Evolutionary conservation across 2,888 invertebrate species (phyloP).

Genomic region (Yponomeuta sedellus): DNA sequence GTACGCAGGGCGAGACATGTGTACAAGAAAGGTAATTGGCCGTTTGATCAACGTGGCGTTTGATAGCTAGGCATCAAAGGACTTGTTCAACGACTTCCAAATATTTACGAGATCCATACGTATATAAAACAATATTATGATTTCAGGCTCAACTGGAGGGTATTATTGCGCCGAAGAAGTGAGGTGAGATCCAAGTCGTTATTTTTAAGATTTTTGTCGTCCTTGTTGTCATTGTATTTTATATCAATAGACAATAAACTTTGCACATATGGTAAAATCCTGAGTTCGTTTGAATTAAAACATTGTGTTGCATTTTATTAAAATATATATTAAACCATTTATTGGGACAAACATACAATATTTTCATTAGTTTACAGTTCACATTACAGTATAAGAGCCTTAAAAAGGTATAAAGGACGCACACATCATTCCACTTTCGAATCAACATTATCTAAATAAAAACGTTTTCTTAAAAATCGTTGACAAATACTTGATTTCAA

Average conservation of each 20-base stretch:
- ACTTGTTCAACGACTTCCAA: no score
- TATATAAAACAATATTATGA: constrained; percentile 6
- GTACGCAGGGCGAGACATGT: no score
- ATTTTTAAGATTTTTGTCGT: constrained; percentile 13
- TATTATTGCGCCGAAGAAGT: constrained; percentile 95
- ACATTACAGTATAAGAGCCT: constrained; percentile 58
- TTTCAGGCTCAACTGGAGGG: constrained; percentile 93
- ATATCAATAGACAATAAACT: neutral
- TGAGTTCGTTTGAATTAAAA: constrained; percentile 32
- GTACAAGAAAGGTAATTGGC: no score
- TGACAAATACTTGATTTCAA: constrained; percentile 31
- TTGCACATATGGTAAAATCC: neutral
- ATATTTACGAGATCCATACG: neutral
- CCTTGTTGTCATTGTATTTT: neutral
- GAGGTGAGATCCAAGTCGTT: constrained; percentile 66
- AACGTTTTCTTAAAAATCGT: constrained; percentile 52
- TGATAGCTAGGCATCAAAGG: no score
- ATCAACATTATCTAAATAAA: constrained; percentile 24
- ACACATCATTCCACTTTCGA: constrained; percentile 25
- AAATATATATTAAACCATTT: constrained; percentile 77
- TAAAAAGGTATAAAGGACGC: constrained; percentile 71
- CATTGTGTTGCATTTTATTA: constrained; percentile 54
- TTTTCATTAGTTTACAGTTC: constrained; percentile 74
- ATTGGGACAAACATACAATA: constrained; percentile 75
- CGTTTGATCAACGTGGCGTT: no score